Evolutionary conservation across 2,797 vertebrate species (phyloP).

Genomic region (Craterocephalus amniculus): DNA sequence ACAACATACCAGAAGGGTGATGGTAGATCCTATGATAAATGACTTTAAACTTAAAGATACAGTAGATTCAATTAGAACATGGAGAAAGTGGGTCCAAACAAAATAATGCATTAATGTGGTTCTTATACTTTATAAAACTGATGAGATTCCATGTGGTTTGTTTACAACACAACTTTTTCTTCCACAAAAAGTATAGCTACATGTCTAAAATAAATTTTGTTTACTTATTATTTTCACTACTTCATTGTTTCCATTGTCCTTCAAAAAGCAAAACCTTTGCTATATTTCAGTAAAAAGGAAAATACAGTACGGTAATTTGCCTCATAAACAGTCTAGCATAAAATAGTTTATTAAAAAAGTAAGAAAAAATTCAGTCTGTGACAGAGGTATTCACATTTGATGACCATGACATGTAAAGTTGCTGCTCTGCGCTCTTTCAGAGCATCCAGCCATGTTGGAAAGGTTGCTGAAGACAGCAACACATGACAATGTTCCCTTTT

Average conservation of each 20-base stretch:
- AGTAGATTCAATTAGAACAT: neutral
- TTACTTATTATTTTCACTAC: too few relatives aligned
- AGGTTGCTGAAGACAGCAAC: too few relatives aligned
- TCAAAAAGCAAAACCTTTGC: too few relatives aligned
- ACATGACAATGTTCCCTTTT: neutral
- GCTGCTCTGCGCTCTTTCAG: neutral
- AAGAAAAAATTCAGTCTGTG: too few relatives aligned
- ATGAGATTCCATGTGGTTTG: neutral
- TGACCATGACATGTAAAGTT: neutral
- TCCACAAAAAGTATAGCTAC: neutral
- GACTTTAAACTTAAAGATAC: too few relatives aligned
- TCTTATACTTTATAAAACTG: neutral
- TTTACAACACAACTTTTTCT: neutral
- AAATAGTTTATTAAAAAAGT: too few relatives aligned
- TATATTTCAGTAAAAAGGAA: too few relatives aligned
- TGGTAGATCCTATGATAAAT: neutral
- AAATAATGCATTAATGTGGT: neutral
- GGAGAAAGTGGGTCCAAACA: neutral
- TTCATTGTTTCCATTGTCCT: neutral
- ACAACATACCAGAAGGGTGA: neutral
- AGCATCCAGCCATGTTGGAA: neutral
- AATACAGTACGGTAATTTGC: too few relatives aligned
- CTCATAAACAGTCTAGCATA: too few relatives aligned
- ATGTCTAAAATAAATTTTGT: too few relatives aligned
- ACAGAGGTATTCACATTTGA: neutral